A percentile compares a stretch with the other conserved stretches of the same genome.
Conservation (phyloP, 2,797 vertebrate genomes). For the Discoglossus pictus region DNA sequence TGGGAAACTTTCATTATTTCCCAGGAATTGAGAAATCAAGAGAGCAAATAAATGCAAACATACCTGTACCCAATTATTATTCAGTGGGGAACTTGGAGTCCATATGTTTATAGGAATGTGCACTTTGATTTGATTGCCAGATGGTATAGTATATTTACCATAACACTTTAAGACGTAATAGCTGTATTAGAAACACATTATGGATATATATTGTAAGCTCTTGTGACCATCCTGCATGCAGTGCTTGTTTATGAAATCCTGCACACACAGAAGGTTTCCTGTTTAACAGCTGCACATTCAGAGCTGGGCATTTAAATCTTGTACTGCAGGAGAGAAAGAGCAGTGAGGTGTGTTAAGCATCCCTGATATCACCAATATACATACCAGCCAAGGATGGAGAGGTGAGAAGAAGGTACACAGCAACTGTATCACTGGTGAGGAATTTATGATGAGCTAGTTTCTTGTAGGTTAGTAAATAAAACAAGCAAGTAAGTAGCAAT, state of each 20-base stretch:
- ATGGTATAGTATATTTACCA: constrained; percentile 27
- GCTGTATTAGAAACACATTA: constrained; percentile 15
- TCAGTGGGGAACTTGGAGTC: constrained; percentile 30
- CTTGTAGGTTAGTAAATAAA: too few species aligned
- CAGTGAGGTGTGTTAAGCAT: constrained; percentile 17
- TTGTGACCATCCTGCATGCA: constrained; percentile 10
- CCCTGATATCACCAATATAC: constrained; percentile 5
- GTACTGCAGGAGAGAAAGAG: constrained; percentile 29
- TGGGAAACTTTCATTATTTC: constrained; percentile 29
- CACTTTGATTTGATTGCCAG: constrained; percentile 27
- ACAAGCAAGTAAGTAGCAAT: too few species aligned
- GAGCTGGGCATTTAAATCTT: constrained; percentile 5
- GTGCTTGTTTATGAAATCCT: constrained; percentile 14
- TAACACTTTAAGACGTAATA: constrained; percentile 17
- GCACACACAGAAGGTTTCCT: constrained; percentile 32
- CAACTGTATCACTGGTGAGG: background rate
- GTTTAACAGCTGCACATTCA: constrained; percentile 27
- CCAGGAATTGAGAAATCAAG: constrained; percentile 34
- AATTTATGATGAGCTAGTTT: too few species aligned
- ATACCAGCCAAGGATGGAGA: constrained; percentile 18
- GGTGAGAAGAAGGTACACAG: background rate
- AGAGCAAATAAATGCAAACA: constrained; percentile 15
- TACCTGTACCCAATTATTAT: constrained; percentile 43
- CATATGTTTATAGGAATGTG: constrained; percentile 18
- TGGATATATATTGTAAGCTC: background rate